These are phyloP conservation scores for Melipona quadrifasciata DNA, from an alignment of 1,140 invertebrate genomes.

Conservation along the genomic window DNA sequence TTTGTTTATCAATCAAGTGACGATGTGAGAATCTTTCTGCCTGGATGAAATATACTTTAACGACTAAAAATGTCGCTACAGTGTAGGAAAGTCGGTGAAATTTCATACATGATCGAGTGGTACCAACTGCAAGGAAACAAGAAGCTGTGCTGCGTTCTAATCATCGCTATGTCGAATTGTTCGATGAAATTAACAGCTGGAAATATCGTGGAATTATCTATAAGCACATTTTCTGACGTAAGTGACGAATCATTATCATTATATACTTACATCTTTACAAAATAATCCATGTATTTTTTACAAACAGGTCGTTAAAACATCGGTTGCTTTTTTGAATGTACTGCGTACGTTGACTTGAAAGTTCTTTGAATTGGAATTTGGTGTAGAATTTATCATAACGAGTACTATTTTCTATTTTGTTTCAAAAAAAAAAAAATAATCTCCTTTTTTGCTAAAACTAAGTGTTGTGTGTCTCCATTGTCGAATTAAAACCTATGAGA, in stretches of 20 bases:
- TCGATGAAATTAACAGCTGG: constrained; percentile 54
- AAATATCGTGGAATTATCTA: constrained; percentile 43
- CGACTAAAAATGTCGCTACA: constrained; percentile 16
- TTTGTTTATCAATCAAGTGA: not conserved
- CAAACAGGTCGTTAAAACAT: constrained; percentile 34
- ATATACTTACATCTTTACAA: not conserved
- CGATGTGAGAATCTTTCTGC: too few species aligned
- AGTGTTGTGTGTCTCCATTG: not conserved
- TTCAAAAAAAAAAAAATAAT: not conserved
- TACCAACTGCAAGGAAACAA: constrained; percentile 44
- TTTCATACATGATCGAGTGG: constrained; percentile 59
- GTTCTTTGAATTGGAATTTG: not conserved
- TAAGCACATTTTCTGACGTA: constrained; percentile 47
- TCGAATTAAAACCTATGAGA: not conserved
- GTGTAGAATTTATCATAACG: not conserved
- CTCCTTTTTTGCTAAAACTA: not conserved
- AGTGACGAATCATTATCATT: constrained; percentile 26
- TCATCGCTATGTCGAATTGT: constrained; percentile 58
- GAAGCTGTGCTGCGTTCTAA: constrained; percentile 35
- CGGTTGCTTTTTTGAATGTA: constrained; percentile 35
- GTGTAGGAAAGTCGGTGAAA: constrained; percentile 51
- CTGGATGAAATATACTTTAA: not conserved
- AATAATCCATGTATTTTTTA: too few species aligned
- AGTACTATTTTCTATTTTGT: not conserved
- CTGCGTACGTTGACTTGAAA: constrained; percentile 13